Evolutionary conservation across 2,797 vertebrate genomes (phyloP), one percentile per base, ranked within the genome.

Genomic region (Phalloptychus januarius): DNA sequence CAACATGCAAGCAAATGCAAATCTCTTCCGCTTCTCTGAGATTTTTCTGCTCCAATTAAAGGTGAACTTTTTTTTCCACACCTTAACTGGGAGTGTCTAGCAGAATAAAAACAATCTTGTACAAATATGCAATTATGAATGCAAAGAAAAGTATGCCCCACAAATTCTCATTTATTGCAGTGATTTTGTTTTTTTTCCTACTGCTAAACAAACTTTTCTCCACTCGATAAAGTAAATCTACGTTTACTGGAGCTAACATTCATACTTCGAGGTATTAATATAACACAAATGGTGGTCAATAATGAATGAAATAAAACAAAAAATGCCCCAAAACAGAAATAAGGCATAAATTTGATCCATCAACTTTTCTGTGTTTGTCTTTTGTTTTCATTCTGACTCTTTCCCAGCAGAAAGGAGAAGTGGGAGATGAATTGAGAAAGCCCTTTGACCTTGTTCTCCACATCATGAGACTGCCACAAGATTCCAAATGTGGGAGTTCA

Each of bases 401-500:
- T 2, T 52, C n/a, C 0, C 71, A 69, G 69, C 13, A 75, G 71
- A 86, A 87, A 78, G 82, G 72, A 77, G 74, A 91, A 74, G 91
- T 86, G 88, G 87, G 89, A 83, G 81, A 75, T 58, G 79, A 87
- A 80, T 76, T 88, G 72, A 93, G 86, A 92, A 89, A 65, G 56
- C 83, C 87, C 76, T 88, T 88, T 87, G 77, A 86, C 65, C 82
- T 56, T 31, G 7, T 85, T 83, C 76, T 85, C 86, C 81, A 83
- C 87, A 80, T 90, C 87, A 94, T 67, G 18, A 80, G 86, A 89
- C 82, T 28, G 65, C 82, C 83, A 84, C 86, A 54, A 78, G 82
- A 89, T 89, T 90, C 78, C 63, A 52, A 67, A 90, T 78, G 91
- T 93, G 86, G 92, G 94, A 86, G 91, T 86, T 75, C 6, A 85